Evolutionary conservation across 1,140 invertebrate species (phyloP).

Genomic region (Bursaphelenchus mucronatus): DNA sequence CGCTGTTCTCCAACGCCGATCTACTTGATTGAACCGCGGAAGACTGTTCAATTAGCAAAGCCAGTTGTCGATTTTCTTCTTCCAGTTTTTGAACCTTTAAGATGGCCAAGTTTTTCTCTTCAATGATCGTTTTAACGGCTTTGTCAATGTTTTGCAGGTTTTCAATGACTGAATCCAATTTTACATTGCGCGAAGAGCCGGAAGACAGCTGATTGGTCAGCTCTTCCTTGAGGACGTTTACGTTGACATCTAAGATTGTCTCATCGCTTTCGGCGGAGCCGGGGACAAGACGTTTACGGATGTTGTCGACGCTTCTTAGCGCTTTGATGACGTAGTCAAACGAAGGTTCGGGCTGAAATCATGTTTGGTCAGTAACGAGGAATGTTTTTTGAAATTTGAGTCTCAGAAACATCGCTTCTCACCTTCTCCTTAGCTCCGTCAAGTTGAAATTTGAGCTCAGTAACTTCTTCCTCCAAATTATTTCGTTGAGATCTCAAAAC

Average conservation of each 20-base stretch:
- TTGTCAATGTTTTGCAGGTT: constrained; percentile 7
- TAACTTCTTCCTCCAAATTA: constrained; percentile 45
- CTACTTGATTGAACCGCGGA: constrained; percentile 10
- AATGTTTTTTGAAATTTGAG: constrained; percentile 17
- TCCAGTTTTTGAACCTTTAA: constrained; percentile 25
- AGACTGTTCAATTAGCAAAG: constrained; percentile 18
- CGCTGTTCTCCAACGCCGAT: constrained; percentile 24
- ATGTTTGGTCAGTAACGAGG: constrained; percentile 18
- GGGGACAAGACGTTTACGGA: constrained; percentile 10
- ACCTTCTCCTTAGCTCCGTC: constrained; percentile 10
- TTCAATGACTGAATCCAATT: neutral
- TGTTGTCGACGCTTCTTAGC: constrained; percentile 15
- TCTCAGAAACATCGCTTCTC: constrained; percentile 6
- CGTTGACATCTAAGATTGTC: constrained; percentile 9
- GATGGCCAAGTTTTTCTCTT: constrained; percentile 31
- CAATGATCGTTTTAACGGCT: constrained; percentile 25
- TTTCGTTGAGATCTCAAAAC: constrained; percentile 39
- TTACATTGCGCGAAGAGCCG: neutral
- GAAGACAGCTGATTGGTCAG: constrained; percentile 10
- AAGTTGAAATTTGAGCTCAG: constrained; percentile 26
- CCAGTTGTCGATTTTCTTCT: constrained; percentile 27
- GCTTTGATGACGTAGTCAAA: constrained; percentile 18
- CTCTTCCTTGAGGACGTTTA: constrained; percentile 5
- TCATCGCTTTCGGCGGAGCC: constrained; percentile 3
- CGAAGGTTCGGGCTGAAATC: neutral